phyloP scores from a whole-genome alignment of 2,113 vertebrate species.

The Cinclus cinclus region DNA sequence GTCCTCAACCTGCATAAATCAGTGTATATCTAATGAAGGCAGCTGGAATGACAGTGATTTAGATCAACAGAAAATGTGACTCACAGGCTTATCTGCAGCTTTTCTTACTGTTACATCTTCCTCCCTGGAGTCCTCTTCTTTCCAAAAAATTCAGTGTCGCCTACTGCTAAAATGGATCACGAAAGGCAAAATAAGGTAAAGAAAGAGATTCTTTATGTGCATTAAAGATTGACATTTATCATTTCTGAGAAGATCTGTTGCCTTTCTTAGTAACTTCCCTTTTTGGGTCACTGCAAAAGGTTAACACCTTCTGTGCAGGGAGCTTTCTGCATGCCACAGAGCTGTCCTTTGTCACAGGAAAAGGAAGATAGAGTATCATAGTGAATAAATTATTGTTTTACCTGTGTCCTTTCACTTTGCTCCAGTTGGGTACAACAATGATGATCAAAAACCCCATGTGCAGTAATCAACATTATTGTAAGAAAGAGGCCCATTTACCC shows the following conservation, averaged over 20 bases:
- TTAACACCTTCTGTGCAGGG: not conserved
- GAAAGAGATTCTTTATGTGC: not conserved
- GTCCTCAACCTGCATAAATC: not conserved
- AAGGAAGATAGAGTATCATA: not conserved
- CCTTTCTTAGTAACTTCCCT: constrained; percentile 9
- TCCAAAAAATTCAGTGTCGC: constrained; percentile 30
- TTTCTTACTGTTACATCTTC: constrained; percentile 24
- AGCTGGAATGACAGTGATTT: constrained; percentile 10
- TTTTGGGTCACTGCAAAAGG: constrained; percentile 15
- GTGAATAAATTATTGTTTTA: not conserved
- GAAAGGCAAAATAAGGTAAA: constrained; percentile 31
- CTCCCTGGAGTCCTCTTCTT: constrained; percentile 1
- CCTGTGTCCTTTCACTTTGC: not conserved
- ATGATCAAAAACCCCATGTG: not conserved
- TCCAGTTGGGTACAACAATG: not conserved
- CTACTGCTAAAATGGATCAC: not conserved
- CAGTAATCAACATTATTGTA: not conserved
- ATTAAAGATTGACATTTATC: not conserved
- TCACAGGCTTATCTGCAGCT: constrained; percentile 32
- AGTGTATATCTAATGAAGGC: not conserved
- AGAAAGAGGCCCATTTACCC: not conserved
- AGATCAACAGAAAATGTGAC: constrained; percentile 52
- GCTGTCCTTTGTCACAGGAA: not conserved
- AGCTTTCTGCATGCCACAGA: not conserved
- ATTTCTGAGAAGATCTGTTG: not conserved